Conservation (phyloP, 92 coral and sea anemone genomes). For the Phenganax stokvisi region DNA sequence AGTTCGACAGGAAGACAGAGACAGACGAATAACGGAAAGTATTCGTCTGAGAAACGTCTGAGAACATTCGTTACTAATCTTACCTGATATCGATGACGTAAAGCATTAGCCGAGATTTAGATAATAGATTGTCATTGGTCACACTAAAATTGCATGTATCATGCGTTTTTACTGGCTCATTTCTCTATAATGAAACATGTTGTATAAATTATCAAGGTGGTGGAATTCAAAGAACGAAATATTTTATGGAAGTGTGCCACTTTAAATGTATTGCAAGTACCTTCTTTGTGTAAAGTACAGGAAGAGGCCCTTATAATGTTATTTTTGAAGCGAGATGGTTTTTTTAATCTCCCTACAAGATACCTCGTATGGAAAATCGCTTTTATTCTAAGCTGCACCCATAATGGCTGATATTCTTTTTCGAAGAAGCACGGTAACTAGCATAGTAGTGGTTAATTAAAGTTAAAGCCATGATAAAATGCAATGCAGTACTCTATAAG, state of each 20-base stretch:
- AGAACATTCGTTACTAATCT: no score
- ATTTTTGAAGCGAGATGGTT: constrained; percentile 1
- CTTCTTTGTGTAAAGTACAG: background rate
- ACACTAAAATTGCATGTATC: no score
- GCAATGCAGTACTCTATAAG: background rate
- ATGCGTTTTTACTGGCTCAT: no score
- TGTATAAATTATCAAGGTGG: background rate
- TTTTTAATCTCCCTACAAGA: constrained; percentile 13
- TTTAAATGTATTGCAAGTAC: background rate
- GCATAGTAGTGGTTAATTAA: background rate
- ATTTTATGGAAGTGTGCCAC: background rate
- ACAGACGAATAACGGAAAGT: no score
- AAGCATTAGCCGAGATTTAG: no score
- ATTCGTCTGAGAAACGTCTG: no score
- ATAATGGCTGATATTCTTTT: constrained; percentile 9
- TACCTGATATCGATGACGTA: no score
- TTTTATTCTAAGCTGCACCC: constrained; percentile 3
- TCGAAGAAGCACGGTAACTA: background rate
- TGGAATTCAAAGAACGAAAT: background rate
- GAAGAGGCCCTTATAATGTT: background rate
- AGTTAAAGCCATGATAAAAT: background rate
- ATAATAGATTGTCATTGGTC: no score
- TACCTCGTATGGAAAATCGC: constrained; percentile 11
- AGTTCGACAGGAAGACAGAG: no score
- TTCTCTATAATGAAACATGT: background rate